These are phyloP conservation scores for Ephialtes manifestator DNA, from an alignment of 2,888 invertebrate genomes.

Conservation along the genomic window DNA sequence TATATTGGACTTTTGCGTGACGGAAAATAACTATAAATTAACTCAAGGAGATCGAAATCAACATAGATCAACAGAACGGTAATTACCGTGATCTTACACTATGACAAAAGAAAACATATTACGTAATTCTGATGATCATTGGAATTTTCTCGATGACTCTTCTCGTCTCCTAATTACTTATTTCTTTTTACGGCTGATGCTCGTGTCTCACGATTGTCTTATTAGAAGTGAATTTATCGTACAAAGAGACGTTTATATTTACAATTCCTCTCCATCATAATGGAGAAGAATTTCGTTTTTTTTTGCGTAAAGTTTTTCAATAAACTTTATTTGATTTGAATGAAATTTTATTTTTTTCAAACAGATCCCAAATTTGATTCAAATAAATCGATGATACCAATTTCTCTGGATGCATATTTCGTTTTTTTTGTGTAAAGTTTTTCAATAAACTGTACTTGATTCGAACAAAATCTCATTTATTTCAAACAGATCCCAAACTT, in stretches of 20 bases:
- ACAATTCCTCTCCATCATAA: neutral
- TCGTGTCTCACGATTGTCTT: neutral
- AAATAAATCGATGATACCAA: too few species aligned
- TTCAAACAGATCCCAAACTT: too few species aligned
- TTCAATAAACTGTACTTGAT: too few species aligned
- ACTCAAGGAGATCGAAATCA: slow-evolving; percentile 14
- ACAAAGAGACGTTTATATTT: neutral
- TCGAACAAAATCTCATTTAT: too few species aligned
- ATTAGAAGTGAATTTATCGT: neutral
- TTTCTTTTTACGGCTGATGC: neutral
- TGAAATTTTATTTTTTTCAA: too few species aligned
- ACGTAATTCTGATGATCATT: neutral
- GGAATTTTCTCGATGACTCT: slow-evolving; percentile 1
- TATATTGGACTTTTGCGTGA: neutral
- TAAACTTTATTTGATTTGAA: too few species aligned
- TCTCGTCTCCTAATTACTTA: neutral
- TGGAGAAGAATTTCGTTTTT: neutral
- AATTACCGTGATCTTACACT: neutral
- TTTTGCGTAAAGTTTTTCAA: too few species aligned
- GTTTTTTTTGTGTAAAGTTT: too few species aligned
- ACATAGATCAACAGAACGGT: neutral
- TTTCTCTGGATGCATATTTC: too few species aligned
- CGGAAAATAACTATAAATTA: neutral
- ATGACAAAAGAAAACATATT: slow-evolving; percentile 11
- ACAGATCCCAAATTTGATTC: too few species aligned